Percentiles rank a stretch among this genome's conserved stretches.
Conservation (phyloP, 2,113 vertebrate genomes). For the Poeciliopsis prolifica region DNA sequence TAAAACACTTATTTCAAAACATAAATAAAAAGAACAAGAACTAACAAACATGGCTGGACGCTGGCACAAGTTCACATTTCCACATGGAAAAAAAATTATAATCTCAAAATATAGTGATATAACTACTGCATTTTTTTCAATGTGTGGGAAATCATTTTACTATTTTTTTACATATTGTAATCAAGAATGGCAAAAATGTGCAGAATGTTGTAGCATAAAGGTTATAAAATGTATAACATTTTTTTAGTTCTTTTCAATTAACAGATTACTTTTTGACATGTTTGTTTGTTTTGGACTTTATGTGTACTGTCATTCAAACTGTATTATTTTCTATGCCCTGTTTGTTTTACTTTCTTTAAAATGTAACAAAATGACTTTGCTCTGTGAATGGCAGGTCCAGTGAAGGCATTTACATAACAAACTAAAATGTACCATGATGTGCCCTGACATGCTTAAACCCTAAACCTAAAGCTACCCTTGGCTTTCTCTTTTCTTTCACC, state of each 20-base stretch:
- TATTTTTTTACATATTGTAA: too few relatives aligned
- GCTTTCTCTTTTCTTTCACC: constrained; percentile 44
- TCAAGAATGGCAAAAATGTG: too few relatives aligned
- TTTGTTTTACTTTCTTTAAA: background rate
- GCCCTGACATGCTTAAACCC: constrained; percentile 19
- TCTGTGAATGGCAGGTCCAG: constrained; percentile 1
- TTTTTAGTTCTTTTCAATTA: too few relatives aligned
- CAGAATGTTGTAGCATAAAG: too few relatives aligned
- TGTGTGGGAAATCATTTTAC: background rate
- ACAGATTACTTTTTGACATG: background rate
- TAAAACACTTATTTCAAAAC: too few relatives aligned
- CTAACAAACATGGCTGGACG: background rate
- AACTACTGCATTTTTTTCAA: background rate
- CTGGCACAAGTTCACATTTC: background rate
- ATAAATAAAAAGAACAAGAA: background rate
- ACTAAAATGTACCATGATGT: constrained; percentile 17
- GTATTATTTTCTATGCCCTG: background rate
- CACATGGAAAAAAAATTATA: background rate
- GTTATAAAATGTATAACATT: too few relatives aligned
- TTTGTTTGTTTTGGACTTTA: background rate
- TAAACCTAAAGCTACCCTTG: constrained; percentile 42
- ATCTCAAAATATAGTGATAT: background rate
- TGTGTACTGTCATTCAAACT: background rate
- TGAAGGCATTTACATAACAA: constrained; percentile 10
- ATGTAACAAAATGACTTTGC: constrained; percentile 13